Base-by-base conservation (phyloP, 2,113 vertebrate genomes). In the Phyllostomus hastatus region DNA sequence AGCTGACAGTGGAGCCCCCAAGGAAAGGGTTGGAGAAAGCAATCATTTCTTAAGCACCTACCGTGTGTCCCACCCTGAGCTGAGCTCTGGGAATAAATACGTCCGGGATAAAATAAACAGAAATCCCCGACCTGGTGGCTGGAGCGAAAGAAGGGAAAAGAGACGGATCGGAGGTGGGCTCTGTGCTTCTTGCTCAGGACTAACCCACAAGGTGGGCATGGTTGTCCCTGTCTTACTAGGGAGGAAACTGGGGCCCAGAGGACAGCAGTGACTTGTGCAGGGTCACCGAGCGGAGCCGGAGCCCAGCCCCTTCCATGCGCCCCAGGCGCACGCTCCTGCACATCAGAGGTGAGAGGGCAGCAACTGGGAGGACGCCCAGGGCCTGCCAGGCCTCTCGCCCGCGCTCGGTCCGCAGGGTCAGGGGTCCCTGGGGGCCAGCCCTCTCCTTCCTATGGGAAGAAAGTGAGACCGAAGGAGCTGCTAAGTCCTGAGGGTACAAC, bases 401-500 rank as follows among this genome's bases (percentile, higher is more conserved):
- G 0, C 26, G 57, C 50, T 67, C 1, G 0, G 54, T 35, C 38
- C 38, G 10, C n/a, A 22, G 73, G 66, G 14, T 8, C 31, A 26
- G 46, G 64, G 64, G 80, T 28, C 19, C 26, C 50, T 20, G 31
- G 73, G 79, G 28, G 31, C n/a, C 12, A 43, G 76, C 35, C 64
- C 10, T 24, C 64, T 14, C 76, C 67, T 83, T 67, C 70, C 87
- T 69, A 41, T 73, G 84, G 81, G 61, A 80, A 94, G 73, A 70
- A 80, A 81, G 72, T 57, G 73, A 66, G 41, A 69, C 48, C 1
- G 75, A 48, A 12, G 12, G 20, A 70, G 88, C 93, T 94, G 76
- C 96, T 97, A 93, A 97, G 97, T 96, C 93, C 96, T 7, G 17
- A 26, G 81, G 38, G 72, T 86, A 59, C 54, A 4, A 46, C 78